A percentile compares a stretch with the other conserved stretches of the same genome.
phyloP scores from a whole-genome alignment of 2,797 vertebrate species.

The Mycteria americana region DNA sequence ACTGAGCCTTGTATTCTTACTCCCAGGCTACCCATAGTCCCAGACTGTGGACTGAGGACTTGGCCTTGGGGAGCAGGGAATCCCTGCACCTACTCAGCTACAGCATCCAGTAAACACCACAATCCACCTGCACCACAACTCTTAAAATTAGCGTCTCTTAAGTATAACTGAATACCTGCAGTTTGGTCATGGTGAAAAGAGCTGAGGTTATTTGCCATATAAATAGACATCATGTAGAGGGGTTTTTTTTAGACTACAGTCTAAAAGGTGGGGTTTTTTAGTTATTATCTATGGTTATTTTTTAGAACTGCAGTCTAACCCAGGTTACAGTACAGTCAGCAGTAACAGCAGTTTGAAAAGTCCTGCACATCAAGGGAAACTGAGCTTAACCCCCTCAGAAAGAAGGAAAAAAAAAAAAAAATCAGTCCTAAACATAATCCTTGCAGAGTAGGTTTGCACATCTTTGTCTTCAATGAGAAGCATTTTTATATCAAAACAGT shows the following conservation, averaged over 20 bases:
- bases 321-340: neutral
- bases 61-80: neutral
- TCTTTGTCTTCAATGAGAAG: neutral
- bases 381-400: neutral
- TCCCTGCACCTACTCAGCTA: neutral
- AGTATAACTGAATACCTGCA: neutral
- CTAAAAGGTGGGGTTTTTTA: neutral
- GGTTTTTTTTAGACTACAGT: neutral
- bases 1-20: neutral
- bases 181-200: neutral
- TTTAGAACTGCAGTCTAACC: neutral
- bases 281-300: neutral
- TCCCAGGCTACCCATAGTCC: neutral
- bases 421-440: neutral
- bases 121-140: neutral
- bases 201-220: neutral
- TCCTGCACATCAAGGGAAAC: neutral
- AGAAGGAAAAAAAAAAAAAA: neutral
- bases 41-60: neutral
- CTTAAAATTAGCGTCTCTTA: neutral
- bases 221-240: neutral
- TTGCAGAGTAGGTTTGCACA: neutral
- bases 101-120: neutral
- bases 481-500: neutral
- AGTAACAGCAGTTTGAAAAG: neutral